phyloP scores from a whole-genome alignment of 2,888 invertebrate genomes.

The Clunio marinus region DNA sequence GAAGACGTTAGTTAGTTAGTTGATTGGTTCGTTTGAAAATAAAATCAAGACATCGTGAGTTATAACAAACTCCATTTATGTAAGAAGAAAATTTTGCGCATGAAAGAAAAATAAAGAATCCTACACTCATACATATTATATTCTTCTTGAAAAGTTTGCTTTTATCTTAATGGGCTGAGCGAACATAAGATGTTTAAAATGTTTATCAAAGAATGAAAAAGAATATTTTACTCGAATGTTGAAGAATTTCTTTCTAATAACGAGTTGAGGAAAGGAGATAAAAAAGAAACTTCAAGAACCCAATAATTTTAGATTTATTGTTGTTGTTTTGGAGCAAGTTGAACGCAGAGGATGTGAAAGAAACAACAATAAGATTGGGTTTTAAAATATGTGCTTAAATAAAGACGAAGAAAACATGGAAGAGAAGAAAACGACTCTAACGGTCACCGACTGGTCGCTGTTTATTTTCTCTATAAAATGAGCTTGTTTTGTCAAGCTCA shows the following conservation, averaged over 20 bases:
- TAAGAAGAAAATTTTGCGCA: no score
- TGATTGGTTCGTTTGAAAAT: no score
- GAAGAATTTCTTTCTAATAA: slow-evolving; percentile 26
- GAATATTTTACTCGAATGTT: background rate
- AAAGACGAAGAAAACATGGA: slow-evolving; percentile 36
- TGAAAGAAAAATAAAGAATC: no score
- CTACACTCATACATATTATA: no score
- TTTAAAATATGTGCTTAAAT: slow-evolving; percentile 26
- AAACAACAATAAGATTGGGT: slow-evolving; percentile 24
- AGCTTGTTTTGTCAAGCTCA: slow-evolving; percentile 19
- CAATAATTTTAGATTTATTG: slow-evolving; percentile 25
- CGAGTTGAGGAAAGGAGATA: background rate
- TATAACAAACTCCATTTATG: no score
- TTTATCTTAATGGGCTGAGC: no score
- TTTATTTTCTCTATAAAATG: slow-evolving; percentile 38
- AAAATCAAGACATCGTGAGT: no score
- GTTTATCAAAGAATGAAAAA: background rate
- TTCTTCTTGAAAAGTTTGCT: no score
- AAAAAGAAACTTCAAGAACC: slow-evolving; percentile 3
- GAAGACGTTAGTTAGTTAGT: no score
- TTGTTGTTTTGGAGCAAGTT: slow-evolving; percentile 15
- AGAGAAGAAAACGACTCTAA: slow-evolving; percentile 28
- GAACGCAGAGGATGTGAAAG: slow-evolving; percentile 27
- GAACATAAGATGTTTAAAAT: background rate
- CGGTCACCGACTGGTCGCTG: slow-evolving; percentile 37